A percentile compares a stretch with the other conserved stretches of the same genome.
Conservation (phyloP, 2,113 vertebrate genomes). For the Meleagris gallopavo region DNA sequence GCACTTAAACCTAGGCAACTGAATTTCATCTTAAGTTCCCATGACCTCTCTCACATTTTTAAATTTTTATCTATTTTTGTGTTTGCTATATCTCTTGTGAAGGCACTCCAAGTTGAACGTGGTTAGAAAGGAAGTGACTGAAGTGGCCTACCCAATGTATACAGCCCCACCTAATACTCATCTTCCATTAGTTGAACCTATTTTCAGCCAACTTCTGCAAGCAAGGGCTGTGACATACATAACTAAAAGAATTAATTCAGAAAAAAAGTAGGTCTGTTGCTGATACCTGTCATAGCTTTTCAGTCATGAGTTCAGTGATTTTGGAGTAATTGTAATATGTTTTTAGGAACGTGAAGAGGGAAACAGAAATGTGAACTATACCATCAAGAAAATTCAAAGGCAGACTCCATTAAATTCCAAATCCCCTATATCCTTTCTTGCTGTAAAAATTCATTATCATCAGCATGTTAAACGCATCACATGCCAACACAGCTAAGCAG, state of each 20-base stretch:
- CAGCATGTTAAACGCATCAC: not conserved
- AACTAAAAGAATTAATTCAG: constrained; percentile 3
- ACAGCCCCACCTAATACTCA: not conserved
- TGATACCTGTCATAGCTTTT: not conserved
- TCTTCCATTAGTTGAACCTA: not conserved
- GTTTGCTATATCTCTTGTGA: not conserved
- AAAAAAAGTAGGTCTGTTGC: not conserved
- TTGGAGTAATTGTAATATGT: not conserved
- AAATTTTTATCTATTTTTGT: not conserved
- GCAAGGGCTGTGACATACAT: not conserved
- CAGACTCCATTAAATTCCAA: not conserved
- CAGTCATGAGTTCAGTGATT: not conserved
- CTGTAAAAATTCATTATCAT: not conserved
- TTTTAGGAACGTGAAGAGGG: not conserved
- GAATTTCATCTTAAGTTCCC: not conserved
- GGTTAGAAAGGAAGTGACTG: not conserved
- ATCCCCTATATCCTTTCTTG: not conserved
- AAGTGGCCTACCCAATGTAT: not conserved
- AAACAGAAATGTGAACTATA: constrained; percentile 7
- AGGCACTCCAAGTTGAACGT: not conserved
- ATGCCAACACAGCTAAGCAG: not conserved
- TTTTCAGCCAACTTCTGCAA: not conserved
- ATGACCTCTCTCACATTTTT: not conserved
- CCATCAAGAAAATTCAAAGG: constrained; percentile 10
- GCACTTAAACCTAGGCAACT: not conserved